phyloP scores from a whole-genome alignment of 2,888 invertebrate species.

The Cephalotes varians region DNA sequence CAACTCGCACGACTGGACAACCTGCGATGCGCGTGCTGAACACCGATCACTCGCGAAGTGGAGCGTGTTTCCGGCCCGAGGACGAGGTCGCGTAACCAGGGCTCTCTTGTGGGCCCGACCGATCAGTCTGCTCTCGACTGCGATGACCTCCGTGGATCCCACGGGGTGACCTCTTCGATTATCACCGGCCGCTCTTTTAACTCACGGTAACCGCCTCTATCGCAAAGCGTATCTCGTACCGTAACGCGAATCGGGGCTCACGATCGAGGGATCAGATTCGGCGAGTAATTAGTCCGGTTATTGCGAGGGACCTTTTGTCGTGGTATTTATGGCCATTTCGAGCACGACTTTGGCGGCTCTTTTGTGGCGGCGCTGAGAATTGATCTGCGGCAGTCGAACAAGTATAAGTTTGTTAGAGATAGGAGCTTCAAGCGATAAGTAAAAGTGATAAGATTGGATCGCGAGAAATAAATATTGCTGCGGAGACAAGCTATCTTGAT shows the following conservation, averaged over 20 bases:
- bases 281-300: conserved; percentile 57
- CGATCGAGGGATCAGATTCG: conserved; percentile 56
- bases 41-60: conserved; percentile 59
- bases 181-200: conserved; percentile 63
- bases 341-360: conserved; percentile 36
- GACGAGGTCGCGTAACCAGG: conserved; percentile 16
- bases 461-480: not conserved
- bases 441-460: conserved; percentile 34
- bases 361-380: conserved; percentile 8
- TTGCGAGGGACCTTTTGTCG: conserved; percentile 23
- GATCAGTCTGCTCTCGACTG: conserved; percentile 77
- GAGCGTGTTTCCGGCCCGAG: conserved; percentile 69
- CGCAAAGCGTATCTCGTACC: conserved; percentile 60
- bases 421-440: conserved; percentile 7
- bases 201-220: conserved; percentile 69
- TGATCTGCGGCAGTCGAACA: conserved; percentile 1
- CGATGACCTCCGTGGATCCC: conserved; percentile 80
- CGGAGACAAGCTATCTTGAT: conserved; percentile 20
- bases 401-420: conserved; percentile 27
- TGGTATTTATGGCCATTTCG: conserved; percentile 54
- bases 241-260: conserved; percentile 13
- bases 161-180: conserved; percentile 79
- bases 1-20: conserved; percentile 61
- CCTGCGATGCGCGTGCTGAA: conserved; percentile 76
- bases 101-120: conserved; percentile 63